These are phyloP conservation scores for Leptinotarsa undecemlineata DNA, from an alignment of 1,140 invertebrate genomes.

Conservation along the genomic window DNA sequence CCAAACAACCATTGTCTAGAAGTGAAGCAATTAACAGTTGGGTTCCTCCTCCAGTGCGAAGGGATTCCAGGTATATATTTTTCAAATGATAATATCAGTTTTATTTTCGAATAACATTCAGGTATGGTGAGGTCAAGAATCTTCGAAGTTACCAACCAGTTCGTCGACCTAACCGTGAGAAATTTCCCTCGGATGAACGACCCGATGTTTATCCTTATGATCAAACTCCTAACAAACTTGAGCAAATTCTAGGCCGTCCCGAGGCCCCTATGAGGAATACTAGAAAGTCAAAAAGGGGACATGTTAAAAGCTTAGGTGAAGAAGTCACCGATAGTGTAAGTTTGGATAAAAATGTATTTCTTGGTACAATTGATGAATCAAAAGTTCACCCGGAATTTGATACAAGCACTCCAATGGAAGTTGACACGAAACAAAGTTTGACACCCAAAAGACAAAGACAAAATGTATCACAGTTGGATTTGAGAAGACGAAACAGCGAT, in stretches of 20 bases:
- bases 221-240: slow-evolving; percentile 48
- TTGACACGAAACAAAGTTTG: slow-evolving; percentile 45
- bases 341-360: slow-evolving; percentile 46
- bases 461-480: slow-evolving; percentile 58
- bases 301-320: slow-evolving; percentile 54
- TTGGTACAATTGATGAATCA: slow-evolving; percentile 53
- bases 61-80: slow-evolving; percentile 30
- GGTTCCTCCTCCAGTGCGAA: slow-evolving; percentile 21
- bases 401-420: slow-evolving; percentile 15
- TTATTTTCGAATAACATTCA: neutral
- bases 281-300: slow-evolving; percentile 46
- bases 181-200: slow-evolving; percentile 34
- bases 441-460: slow-evolving; percentile 58
- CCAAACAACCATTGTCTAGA: slow-evolving; percentile 38
- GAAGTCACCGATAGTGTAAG: slow-evolving; percentile 50
- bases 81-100: neutral
- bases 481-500: slow-evolving; percentile 73
- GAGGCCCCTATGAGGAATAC: slow-evolving; percentile 48
- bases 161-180: slow-evolving; percentile 30
- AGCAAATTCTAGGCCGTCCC: slow-evolving; percentile 51
- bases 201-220: slow-evolving; percentile 46
- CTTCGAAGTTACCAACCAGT: slow-evolving; percentile 25
- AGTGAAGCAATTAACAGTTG: slow-evolving; percentile 36
- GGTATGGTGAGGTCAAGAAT: slow-evolving; percentile 9
- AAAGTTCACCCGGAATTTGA: slow-evolving; percentile 31